Evolutionary conservation across 2,113 vertebrate genomes (phyloP), one percentile per base, ranked within the genome.

Genomic region (Podarcis muralis): DNA sequence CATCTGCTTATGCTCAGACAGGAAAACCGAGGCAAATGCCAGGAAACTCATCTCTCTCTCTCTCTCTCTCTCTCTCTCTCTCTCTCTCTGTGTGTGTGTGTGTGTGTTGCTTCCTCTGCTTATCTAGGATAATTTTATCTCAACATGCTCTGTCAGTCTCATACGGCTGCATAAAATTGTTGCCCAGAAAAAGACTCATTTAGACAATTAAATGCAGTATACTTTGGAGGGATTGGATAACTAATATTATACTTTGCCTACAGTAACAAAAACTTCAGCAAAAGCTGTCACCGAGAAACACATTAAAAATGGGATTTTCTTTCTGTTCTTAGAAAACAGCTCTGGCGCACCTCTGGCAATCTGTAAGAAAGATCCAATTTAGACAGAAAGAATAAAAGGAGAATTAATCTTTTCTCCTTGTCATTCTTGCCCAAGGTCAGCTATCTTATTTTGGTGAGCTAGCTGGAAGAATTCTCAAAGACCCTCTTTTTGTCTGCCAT

Each of bases 391-490:
- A 15, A 27, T 88, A 84, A 84, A 62, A 83, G 66, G 11, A 91
- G 0, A 93, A 90, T 86, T 82, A 76, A 78, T 81, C 37, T 68
- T 85, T 22, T 86, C 65, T 91, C 9, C 43, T 87, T 93, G 65
- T 32, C 69, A 53, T 93, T 93, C 40, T 57, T 87, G 2, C 25
- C 86, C 90, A 90, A 93, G 53, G 90, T 92, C 84, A 91, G 4
- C 0, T 78, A 3, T 84, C 87, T 91, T 90, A 81, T 90, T 90
- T 81, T 89, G 40, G 43, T 18, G 37, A 57, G 30, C 83, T 69
- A 40, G 2, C 22, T 90, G 74, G 27, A 87, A 66, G 75, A 85
- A 90, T 90, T 91, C 86, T 89, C 37, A 92, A 12, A 57, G 57
- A 57, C 43, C 1, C 2, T 3, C 20, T 75, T 85, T 86, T 85